Evolutionary conservation across 2,797 vertebrate species (phyloP).

Genomic region (Toxotes lorentzi): DNA sequence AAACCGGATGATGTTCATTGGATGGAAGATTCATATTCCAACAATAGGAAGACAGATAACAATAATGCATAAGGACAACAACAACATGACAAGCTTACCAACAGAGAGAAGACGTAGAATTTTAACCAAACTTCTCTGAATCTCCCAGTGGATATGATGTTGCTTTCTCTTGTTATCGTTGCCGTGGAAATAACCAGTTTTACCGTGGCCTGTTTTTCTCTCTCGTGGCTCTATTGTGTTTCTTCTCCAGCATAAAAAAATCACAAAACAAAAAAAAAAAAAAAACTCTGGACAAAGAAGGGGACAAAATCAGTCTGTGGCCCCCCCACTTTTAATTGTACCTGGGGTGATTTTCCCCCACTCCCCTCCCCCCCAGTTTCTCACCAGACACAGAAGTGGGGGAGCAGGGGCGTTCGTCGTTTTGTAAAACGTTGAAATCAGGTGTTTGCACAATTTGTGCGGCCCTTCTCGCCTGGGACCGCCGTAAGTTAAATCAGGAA

Average conservation of each 20-base stretch:
- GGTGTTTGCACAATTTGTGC: conserved; percentile 88
- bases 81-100: conserved; percentile 51
- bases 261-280: conserved; percentile 57
- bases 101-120: conserved; percentile 63
- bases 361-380: conserved; percentile 55
- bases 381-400: conserved; percentile 71
- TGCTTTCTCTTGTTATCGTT: conserved; percentile 84
- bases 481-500: conserved; percentile 88
- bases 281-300: conserved; percentile 71
- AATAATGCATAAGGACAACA: conserved; percentile 48
- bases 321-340: conserved; percentile 54
- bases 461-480: conserved; percentile 68
- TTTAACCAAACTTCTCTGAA: conserved; percentile 75
- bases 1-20: conserved; percentile 52
- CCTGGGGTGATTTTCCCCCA: conserved; percentile 37
- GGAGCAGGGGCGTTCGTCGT: conserved; percentile 70
- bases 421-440: conserved; percentile 87
- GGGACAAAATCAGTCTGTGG: conserved; percentile 65
- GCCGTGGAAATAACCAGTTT: conserved; percentile 85
- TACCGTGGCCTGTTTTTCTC: conserved; percentile 85
- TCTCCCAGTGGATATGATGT: conserved; percentile 79
- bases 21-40: conserved; percentile 54
- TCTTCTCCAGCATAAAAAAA: conserved; percentile 83
- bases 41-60: conserved; percentile 49
- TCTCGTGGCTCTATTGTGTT: conserved; percentile 84